These are phyloP conservation scores for Dinomys branickii DNA, from an alignment of 2,113 vertebrate genomes.

Conservation along the genomic window DNA sequence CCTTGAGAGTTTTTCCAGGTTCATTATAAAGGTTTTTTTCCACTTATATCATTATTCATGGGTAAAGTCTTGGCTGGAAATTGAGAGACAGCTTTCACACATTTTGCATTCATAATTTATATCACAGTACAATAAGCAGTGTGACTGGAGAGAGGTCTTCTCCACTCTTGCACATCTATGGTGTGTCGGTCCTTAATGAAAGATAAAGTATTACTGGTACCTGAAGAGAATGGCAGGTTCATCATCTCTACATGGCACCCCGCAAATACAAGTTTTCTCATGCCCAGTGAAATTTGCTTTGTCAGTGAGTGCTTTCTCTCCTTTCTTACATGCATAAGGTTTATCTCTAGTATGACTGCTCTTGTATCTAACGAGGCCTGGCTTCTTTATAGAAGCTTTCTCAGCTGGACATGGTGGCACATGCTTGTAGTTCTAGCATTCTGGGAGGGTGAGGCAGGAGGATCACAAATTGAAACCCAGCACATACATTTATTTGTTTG, in stretches of 20 bases:
- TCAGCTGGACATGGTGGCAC: neutral
- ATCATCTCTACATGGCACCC: neutral
- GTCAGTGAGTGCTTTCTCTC: neutral
- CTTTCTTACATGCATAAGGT: neutral
- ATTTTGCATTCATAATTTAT: neutral
- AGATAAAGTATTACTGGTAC: neutral
- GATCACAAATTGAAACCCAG: neutral
- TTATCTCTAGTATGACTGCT: neutral
- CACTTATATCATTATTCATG: neutral
- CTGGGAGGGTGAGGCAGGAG: neutral
- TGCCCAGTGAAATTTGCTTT: neutral
- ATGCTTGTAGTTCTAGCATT: neutral
- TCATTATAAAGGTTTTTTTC: neutral
- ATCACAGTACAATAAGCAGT: neutral
- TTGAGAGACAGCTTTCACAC: neutral
- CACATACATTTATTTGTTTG: neutral
- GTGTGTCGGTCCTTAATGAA: neutral
- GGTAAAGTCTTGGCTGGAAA: neutral
- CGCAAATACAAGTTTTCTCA: constrained; percentile 22
- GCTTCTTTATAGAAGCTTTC: neutral
- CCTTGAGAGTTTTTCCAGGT: neutral
- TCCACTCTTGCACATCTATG: neutral
- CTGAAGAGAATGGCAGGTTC: neutral
- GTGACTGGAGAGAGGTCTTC: neutral
- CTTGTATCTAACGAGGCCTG: neutral